These are phyloP conservation scores for Hemibagrus wyckioides DNA, from an alignment of 2,113 vertebrate species.

Conservation along the genomic window DNA sequence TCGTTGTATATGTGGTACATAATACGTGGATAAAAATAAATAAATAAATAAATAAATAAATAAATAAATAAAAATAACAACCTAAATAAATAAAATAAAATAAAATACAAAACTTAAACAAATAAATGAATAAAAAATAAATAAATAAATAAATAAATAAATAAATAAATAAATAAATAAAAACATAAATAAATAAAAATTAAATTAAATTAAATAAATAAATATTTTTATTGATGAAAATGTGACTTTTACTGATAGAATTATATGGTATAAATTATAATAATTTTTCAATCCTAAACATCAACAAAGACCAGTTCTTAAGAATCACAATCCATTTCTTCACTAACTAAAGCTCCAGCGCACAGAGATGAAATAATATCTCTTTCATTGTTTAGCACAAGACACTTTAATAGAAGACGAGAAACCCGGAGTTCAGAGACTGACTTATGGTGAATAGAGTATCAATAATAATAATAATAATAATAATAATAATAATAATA, in stretches of 20 bases:
- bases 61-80: no score
- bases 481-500: not conserved
- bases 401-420: not conserved
- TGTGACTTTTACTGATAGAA: not conserved
- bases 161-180: no score
- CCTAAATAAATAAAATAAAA: no score
- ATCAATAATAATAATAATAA: no score
- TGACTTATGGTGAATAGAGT: no score
- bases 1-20: accelerated
- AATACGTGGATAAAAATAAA: no score
- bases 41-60: no score
- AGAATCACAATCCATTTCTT: not conserved
- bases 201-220: not conserved
- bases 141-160: no score
- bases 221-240: not conserved
- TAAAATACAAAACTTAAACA: no score
- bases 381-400: not conserved
- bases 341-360: not conserved
- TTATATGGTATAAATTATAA: not conserved
- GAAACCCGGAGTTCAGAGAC: no score
- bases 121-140: no score
- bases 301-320: not conserved
- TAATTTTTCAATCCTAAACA: no score
- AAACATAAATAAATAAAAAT: not conserved
- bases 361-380: not conserved